Evolutionary conservation across 2,113 vertebrate species (phyloP), one percentile per base, ranked within the genome.

Genomic region (Etheostoma spectabile): DNA sequence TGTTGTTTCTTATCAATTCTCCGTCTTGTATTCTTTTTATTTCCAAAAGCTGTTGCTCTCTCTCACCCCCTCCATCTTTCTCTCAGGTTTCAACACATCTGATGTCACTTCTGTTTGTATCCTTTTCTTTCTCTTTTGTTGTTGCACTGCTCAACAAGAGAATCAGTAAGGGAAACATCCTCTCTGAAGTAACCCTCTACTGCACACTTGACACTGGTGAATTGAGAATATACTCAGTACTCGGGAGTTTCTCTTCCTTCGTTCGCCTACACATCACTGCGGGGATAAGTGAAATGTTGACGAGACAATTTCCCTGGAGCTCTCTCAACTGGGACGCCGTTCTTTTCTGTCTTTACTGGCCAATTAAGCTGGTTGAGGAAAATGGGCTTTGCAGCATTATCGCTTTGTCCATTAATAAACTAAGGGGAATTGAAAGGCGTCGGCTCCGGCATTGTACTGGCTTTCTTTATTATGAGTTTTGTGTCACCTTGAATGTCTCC

Each of bases 111-210:
- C 76, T 72, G 70, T 85, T 91, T 79, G 84, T 77, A 82, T 90
- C 87, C 77, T 81, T 89, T 87, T 84, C 86, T 59, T 75, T 80
- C 73, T 88, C 83, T 60, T 68, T 79, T 85, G 83, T 89, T 49
- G 77, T 78, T 68, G 65, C 46, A 21, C 63, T 57, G 77, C 76
- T 84, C 79, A 46, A 91, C 86, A 88, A 77, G 70, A 59, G 77
- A 82, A 79, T 77, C 79, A 72, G 86, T 71, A 69, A 78, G 73
- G 83, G 84, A 81, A 86, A 88, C 82, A 85, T 83, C 69, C 79
- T 78, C 79, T 85, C 77, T 62, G 60, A 55, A 72, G 84, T 19
- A 76, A 86, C 90, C 82, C 83, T 80, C 88, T 55, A n/a, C 74
- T 56, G 79, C 82, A 79, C 82, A 86, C 74, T 83, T 66, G 88